Base-by-base conservation (phyloP, 2,888 invertebrate species). In the Prosopocoilus inquinatus region DNA sequence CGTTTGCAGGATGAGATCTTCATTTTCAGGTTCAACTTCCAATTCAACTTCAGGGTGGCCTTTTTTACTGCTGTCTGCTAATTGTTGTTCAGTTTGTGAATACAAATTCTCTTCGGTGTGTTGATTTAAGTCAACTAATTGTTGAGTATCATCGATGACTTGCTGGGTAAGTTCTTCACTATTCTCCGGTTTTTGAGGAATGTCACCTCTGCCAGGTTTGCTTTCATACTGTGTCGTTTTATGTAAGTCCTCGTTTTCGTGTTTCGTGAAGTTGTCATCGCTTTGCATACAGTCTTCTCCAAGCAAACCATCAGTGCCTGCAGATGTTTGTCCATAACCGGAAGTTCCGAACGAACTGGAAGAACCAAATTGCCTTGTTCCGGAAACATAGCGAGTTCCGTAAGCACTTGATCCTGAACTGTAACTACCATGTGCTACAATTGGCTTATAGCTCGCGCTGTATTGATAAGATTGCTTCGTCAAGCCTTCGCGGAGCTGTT, bases 401-500 rank as follows among this genome's bases (percentile, higher is more conserved):
- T 52, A 49, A 28, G 47, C 4, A 1, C 34, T 45, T 11, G 43
- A 36, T 11, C 53, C 53, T 9, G 15, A 11, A n/a, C 41, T 35
- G 32, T 53, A 53, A 9, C 12, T 15, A 34, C 47, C 47, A 12
- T 46, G 36, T 2, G 45, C 16, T 3, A 45, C 12, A 1, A 36
- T 16, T 8, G 51, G 46, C 13, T 45, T 36, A 20, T 53, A 47
- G 33, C 15, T 53, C 7, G 13, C 15, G 8, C 15, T 13, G 4
- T 11, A 41, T 41, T 41, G 41, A 15, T 41, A 41, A 11, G 41
- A 41, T 11, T 41, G 41, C 55, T 70, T 69, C 50, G 67, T 67
- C 32, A 76, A 55, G 16, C 73, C 74, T 65, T 71, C 70, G 47
- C 72, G 70, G n/a, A 76, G 62, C 61, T 76, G 74, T 39, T 65